These are phyloP conservation scores for Oreochromis grahami DNA, from an alignment of 2,797 vertebrate species.

Conservation along the genomic window DNA sequence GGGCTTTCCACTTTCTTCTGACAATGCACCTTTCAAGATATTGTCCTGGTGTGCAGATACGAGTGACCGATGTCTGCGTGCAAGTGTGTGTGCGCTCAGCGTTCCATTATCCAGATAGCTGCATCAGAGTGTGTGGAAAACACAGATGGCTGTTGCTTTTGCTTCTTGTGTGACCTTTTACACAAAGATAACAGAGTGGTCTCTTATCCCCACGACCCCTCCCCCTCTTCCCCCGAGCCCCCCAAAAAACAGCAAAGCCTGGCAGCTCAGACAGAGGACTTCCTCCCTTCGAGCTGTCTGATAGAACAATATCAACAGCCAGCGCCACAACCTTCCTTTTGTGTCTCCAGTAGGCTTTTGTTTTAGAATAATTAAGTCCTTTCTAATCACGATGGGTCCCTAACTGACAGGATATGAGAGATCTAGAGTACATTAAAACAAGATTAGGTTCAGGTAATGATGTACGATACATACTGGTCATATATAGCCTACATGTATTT, in stretches of 20 bases:
- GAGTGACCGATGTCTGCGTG: conserved; percentile 23
- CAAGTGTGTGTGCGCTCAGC: conserved; percentile 10
- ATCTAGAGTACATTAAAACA: conserved; percentile 22
- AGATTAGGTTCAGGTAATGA: not conserved
- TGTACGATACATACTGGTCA: not conserved
- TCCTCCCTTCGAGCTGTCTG: conserved; percentile 56
- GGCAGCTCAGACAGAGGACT: conserved; percentile 63
- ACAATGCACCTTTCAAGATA: conserved; percentile 63
- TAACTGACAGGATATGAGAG: conserved; percentile 51
- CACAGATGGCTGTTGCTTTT: conserved; percentile 69
- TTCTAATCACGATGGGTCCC: conserved; percentile 35
- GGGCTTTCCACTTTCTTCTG: conserved; percentile 60
- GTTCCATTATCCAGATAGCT: conserved; percentile 30
- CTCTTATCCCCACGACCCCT: conserved; percentile 43
- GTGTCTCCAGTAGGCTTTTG: conserved; percentile 42
- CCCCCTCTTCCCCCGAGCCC: not conserved
- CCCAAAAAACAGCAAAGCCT: conserved; percentile 42
- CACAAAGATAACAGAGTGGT: conserved; percentile 64
- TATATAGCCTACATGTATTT: not conserved
- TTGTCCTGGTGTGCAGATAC: conserved; percentile 43
- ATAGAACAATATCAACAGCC: conserved; percentile 61
- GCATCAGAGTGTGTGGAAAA: conserved; percentile 40
- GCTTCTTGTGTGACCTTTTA: conserved; percentile 67
- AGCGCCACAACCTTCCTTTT: conserved; percentile 25
- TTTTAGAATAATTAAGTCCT: conserved; percentile 56